phyloP scores from a whole-genome alignment of 2,888 invertebrate genomes.

The Nemotelus pantherinus region DNA sequence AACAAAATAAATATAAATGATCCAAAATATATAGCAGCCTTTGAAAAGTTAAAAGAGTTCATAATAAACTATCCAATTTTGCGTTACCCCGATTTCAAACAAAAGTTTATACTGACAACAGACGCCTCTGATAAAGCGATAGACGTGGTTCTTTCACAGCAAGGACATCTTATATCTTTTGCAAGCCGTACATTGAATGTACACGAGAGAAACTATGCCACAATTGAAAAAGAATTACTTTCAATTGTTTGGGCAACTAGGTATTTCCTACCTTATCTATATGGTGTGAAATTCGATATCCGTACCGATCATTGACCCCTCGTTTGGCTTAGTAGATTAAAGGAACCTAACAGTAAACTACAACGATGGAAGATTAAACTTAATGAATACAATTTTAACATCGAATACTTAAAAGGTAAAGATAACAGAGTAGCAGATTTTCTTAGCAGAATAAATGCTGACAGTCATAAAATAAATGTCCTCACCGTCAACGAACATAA shows the following conservation, averaged over 20 bases:
- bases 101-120: constrained; percentile 55
- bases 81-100: constrained; percentile 56
- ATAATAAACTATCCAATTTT: constrained; percentile 6
- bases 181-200: constrained; percentile 48
- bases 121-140: constrained; percentile 55
- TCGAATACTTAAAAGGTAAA: constrained; percentile 17
- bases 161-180: constrained; percentile 52
- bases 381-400: constrained; percentile 19
- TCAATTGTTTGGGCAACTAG: constrained; percentile 57
- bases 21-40: constrained; percentile 21
- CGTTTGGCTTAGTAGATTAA: constrained; percentile 1
- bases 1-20: constrained; percentile 19
- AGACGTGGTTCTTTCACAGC: constrained; percentile 55
- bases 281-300: not conserved
- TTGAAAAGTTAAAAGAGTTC: constrained; percentile 9
- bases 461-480: constrained; percentile 7
- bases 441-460: constrained; percentile 11
- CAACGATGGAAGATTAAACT: constrained; percentile 29
- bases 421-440: constrained; percentile 24
- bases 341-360: not conserved
- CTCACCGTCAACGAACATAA: not conserved
- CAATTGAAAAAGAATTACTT: constrained; percentile 58
- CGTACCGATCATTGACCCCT: constrained; percentile 58
- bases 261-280: constrained; percentile 59
- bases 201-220: constrained; percentile 53